Evolutionary conservation across 2,888 invertebrate species (phyloP).

Genomic region (Boloria euphrosyne): DNA sequence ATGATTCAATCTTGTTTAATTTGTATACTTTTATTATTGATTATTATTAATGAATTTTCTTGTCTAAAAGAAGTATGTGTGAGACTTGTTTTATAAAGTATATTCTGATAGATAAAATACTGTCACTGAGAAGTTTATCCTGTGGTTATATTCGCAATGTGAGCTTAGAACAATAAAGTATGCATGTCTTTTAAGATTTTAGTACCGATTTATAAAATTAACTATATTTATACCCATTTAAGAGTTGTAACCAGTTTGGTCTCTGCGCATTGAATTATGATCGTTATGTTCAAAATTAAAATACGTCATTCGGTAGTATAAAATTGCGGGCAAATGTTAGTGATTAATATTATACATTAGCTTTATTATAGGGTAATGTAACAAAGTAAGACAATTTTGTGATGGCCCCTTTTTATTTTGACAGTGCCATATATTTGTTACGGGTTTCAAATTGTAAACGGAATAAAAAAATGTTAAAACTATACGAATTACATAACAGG

Average conservation of each 20-base stretch:
- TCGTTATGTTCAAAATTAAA: neutral
- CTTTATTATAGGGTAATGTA: conserved; percentile 21
- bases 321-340: conserved; percentile 9
- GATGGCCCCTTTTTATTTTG: neutral
- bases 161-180: conserved; percentile 26
- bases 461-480: conserved; percentile 46
- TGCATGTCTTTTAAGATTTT: conserved; percentile 29
- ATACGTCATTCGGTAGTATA: conserved; percentile 5
- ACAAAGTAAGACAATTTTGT: conserved; percentile 5
- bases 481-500: conserved; percentile 75
- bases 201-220: conserved; percentile 28
- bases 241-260: neutral
- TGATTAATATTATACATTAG: conserved; percentile 21
- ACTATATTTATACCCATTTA: conserved; percentile 3
- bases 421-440: conserved; percentile 1
- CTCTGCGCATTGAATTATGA: conserved; percentile 5
- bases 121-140: conserved; percentile 6
- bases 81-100: conserved; percentile 7
- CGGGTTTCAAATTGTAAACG: conserved; percentile 23
- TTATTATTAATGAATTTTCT: neutral
- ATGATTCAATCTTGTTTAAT: neutral
- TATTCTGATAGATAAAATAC: conserved; percentile 2
- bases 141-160: conserved; percentile 16
- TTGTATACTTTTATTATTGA: neutral
- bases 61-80: conserved; percentile 12